phyloP scores from a whole-genome alignment of 2,113 vertebrate species.

The Polypterus bichir region DNA sequence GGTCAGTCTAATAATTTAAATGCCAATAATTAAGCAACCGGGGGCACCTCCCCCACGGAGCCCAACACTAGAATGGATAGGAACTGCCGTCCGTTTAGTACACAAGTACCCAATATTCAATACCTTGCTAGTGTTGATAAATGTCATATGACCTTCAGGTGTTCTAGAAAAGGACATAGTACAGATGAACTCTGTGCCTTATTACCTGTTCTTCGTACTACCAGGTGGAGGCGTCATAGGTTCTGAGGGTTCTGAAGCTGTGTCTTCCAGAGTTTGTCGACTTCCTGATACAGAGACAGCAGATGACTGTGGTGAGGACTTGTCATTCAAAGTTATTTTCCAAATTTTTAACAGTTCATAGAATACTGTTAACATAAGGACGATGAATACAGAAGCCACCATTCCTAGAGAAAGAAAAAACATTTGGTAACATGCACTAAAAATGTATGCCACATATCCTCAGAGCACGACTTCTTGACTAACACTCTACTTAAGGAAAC shows the following conservation, averaged over 20 bases:
- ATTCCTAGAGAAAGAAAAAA: conserved; percentile 52
- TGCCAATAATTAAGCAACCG: background rate
- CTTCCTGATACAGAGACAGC: conserved; percentile 27
- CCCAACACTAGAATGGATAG: background rate
- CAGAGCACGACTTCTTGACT: too few relatives aligned
- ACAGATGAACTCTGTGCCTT: background rate
- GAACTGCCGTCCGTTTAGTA: background rate
- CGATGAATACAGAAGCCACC: conserved; percentile 62
- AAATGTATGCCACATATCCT: background rate
- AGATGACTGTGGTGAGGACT: conserved; percentile 18
- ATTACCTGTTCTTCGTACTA: conserved; percentile 27
- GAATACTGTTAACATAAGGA: conserved; percentile 66
- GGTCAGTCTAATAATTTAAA: too few relatives aligned
- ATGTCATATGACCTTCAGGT: too few relatives aligned
- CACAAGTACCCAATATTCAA: background rate
- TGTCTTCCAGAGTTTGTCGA: conserved; percentile 22
- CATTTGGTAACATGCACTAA: background rate
- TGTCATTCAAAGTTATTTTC: conserved; percentile 49
- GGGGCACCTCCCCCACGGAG: background rate
- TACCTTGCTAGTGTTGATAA: too few relatives aligned
- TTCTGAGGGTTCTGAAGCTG: conserved; percentile 35
- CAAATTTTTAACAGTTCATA: conserved; percentile 79
- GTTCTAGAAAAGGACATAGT: background rate
- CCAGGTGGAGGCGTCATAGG: conserved; percentile 9
- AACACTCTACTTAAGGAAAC: background rate